Base-by-base conservation (phyloP, 2,888 invertebrate genomes). In the Homarus gammarus region DNA sequence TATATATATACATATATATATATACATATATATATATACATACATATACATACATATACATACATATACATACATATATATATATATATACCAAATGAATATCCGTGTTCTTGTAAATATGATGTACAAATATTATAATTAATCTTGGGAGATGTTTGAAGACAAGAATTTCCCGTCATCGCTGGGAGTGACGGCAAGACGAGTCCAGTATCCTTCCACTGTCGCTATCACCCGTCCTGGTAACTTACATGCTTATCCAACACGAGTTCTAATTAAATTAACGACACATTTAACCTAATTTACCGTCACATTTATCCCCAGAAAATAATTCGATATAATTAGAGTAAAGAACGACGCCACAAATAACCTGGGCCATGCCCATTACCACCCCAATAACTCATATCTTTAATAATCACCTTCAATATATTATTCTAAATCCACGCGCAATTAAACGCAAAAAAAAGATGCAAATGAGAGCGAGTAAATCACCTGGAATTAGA, bases 1-100 rank as follows among this genome's bases (percentile, higher is more conserved):
- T 61, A 79, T 61, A 79, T 61, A 79, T 61, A 79, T 61, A 79
- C 61, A 79, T 61, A 79, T 61, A 79, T 61, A 79, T 79, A 79
- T 61, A 79, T 79, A 79, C 61, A 38, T 38, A 38, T 61, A 61
- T 38, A 73, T 73, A 73, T 73, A 73, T 1, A 73, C 31, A 31
- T 31, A 79, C 51, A 56, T 51, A 51, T 51, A 1, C 15, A 15
- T 79, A 51, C 31, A 31, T 51, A 64, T 68, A 56, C 81, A 79
- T 79, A 79, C 79, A 49, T 49, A 79, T 49, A 79, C 79, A 49
- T 49, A 40, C 84, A 68, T 72, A 40, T 72, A 31, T 51, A 72
- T 51, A 83, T 72, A 83, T 83, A 83, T 72, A 70, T 83, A 83
- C 6, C 27, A 44, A 36, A 73, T 72, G 51, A 22, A 51, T 75